phyloP scores from a whole-genome alignment of 1,140 invertebrate genomes.

The Pentalonia nigronervosa region DNA sequence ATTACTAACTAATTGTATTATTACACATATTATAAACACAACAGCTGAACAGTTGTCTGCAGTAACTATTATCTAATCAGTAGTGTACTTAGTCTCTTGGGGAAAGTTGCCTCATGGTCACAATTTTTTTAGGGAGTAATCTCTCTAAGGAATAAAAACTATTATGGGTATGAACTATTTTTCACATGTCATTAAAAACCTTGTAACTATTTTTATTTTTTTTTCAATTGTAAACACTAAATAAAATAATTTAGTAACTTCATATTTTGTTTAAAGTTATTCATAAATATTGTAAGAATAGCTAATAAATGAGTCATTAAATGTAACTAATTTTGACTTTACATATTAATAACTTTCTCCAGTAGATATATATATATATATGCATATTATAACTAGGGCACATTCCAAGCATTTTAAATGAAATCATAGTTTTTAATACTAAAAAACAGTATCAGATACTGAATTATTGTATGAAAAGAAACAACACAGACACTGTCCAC shows the following conservation, averaged over 20 bases:
- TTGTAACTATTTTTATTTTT: too few species aligned
- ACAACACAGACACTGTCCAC: neutral
- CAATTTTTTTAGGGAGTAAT: neutral
- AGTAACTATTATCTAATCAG: neutral
- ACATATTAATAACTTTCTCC: neutral
- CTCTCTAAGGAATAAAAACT: neutral
- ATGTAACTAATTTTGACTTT: neutral
- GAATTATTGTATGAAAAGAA: neutral
- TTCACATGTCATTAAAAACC: neutral
- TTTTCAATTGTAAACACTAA: too few species aligned
- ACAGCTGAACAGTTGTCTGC: too few species aligned
- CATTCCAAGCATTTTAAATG: neutral
- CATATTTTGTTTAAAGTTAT: neutral
- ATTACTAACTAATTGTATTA: too few species aligned
- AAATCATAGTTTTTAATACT: neutral
- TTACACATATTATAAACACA: too few species aligned
- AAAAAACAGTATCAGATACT: neutral
- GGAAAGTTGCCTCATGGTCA: neutral
- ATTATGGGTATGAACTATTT: neutral
- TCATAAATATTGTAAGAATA: neutral
- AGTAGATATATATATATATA: neutral
- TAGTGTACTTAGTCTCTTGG: neutral
- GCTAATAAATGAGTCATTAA: neutral
- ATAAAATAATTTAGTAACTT: too few species aligned
- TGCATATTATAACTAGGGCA: neutral